Percentiles rank a stretch among this genome's conserved stretches.
phyloP scores from a whole-genome alignment of 2,113 vertebrate species.

The rabbit (Oryctolagus cuniculus) region mOryCun1.1 NC_091436.1:117830501-117831000 shows the following conservation, averaged over 20 bases:
- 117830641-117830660: background rate
- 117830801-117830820: background rate
- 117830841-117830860: background rate
- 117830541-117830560: background rate
- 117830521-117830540: background rate
- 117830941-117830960: too few relatives aligned
- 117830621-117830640: rapidly evolving
- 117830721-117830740: background rate
- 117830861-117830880: background rate
- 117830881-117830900: background rate
- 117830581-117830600: background rate
- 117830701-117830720: background rate
- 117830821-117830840: background rate
- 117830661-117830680: background rate
- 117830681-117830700: background rate
- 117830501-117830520: background rate
- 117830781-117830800: background rate
- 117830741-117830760: background rate
- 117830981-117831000: too few relatives aligned
- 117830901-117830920: background rate
- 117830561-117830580: background rate
- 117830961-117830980: background rate
- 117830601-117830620: background rate
- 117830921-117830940: background rate
- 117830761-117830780: background rate